Conservation (phyloP, 1,140 invertebrate species). For the Plectrocnemia conspersa region DNA sequence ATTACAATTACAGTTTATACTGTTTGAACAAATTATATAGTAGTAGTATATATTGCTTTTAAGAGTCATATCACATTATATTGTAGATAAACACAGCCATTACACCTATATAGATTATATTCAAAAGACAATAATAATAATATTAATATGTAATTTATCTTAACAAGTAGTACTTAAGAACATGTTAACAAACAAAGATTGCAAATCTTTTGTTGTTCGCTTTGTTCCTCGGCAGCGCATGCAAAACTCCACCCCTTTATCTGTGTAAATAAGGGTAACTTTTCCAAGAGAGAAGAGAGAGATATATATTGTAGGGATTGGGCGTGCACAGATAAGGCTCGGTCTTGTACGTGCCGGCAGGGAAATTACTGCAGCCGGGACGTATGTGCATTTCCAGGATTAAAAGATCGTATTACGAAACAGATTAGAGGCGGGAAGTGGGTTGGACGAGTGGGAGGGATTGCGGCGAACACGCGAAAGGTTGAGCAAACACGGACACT, state of each 20-base stretch:
- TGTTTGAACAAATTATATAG: too few relatives aligned
- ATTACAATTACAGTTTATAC: too few relatives aligned
- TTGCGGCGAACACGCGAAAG: constrained; percentile 7
- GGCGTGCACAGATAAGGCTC: constrained; percentile 27
- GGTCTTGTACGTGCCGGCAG: background rate
- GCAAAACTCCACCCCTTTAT: constrained; percentile 26
- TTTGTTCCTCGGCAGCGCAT: too few relatives aligned
- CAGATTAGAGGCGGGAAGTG: constrained; percentile 32
- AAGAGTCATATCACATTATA: too few relatives aligned
- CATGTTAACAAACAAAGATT: too few relatives aligned
- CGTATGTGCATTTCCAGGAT: constrained; percentile 31
- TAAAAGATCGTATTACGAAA: constrained; percentile 36
- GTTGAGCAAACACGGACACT: background rate
- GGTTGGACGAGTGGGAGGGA: background rate
- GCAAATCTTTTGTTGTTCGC: too few relatives aligned
- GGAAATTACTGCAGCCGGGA: constrained; percentile 30
- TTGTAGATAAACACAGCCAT: too few relatives aligned
- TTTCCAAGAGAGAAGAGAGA: background rate
- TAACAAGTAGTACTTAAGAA: too few relatives aligned
- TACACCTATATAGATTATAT: too few relatives aligned
- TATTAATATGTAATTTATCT: too few relatives aligned
- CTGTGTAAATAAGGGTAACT: constrained; percentile 26
- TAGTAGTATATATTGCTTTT: too few relatives aligned
- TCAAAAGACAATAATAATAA: too few relatives aligned
- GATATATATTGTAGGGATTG: constrained; percentile 26